Conservation (phyloP, 1,140 invertebrate genomes). For the Philotrypesis tridentata region DNA sequence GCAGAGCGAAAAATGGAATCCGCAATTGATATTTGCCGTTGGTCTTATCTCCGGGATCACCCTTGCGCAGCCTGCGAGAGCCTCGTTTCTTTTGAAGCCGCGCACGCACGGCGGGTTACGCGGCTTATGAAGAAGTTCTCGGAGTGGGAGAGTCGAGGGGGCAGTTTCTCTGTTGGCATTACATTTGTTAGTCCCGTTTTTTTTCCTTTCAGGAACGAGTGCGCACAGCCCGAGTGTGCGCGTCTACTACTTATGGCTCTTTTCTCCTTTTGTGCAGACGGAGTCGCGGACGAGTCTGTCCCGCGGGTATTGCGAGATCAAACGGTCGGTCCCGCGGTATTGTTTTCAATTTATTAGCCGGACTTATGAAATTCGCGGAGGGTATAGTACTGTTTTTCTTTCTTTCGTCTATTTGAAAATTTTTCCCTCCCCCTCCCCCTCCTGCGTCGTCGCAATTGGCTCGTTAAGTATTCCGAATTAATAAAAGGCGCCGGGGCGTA, state of each 20-base stretch:
- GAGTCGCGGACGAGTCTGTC: background rate
- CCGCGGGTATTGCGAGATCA: conserved; percentile 35
- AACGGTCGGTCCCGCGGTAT: conserved; percentile 25
- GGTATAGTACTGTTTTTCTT: background rate
- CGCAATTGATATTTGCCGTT: conserved; percentile 56
- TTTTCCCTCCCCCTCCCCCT: too few species aligned
- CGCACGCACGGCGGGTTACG: conserved; percentile 34
- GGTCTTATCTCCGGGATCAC: conserved; percentile 59
- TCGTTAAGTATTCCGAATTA: too few species aligned
- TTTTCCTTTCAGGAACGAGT: conserved; percentile 8
- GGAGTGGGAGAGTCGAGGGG: conserved; percentile 35
- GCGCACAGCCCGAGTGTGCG: background rate
- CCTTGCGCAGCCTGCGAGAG: too few species aligned
- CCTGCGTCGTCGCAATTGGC: too few species aligned
- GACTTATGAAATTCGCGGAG: conserved; percentile 22
- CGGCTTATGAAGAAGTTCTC: conserved; percentile 57
- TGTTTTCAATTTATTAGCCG: conserved; percentile 23
- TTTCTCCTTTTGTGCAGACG: conserved; percentile 36
- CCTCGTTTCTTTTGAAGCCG: conserved; percentile 54
- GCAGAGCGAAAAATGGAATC: conserved; percentile 22
- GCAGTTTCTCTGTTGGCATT: conserved; percentile 50
- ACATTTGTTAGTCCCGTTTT: conserved; percentile 58
- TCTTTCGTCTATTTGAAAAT: too few species aligned
- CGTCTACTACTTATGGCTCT: conserved; percentile 42
- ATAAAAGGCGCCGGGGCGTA: too few species aligned